Percentiles rank a stretch among this genome's conserved stretches.
Evolutionary conservation across 35 echinoderm and acorn worm species (phyloP).

Genomic region (Strongylocentrotus purpuratus): DNA sequence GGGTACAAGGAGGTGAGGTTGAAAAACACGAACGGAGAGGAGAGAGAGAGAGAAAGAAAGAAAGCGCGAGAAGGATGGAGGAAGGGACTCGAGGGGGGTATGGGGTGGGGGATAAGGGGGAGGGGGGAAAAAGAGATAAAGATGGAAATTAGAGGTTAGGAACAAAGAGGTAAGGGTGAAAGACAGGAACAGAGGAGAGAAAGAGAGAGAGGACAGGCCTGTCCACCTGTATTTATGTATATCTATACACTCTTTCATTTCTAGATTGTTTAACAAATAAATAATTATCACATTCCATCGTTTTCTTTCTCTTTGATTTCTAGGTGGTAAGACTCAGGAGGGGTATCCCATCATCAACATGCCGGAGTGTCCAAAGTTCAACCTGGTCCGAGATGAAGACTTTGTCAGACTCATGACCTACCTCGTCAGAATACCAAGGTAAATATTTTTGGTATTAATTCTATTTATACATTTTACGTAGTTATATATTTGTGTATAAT

Average conservation of each 20-base stretch:
- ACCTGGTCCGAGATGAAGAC: constrained; percentile 71
- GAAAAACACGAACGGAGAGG: too few species aligned
- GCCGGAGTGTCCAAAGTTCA: constrained; percentile 76
- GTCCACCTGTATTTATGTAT: neutral
- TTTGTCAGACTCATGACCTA: constrained; percentile 91
- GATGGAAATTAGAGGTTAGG: too few species aligned
- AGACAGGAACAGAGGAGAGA: neutral
- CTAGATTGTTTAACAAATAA: neutral
- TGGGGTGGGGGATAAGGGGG: too few species aligned
- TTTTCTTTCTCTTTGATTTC: neutral
- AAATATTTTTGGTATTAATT: neutral
- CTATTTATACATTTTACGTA: too few species aligned
- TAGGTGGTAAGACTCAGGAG: constrained; percentile 80
- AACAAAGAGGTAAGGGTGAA: too few species aligned
- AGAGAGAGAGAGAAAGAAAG: too few species aligned
- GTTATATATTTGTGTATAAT: too few species aligned
- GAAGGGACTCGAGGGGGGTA: too few species aligned
- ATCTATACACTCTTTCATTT: neutral
- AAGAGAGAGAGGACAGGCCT: neutral
- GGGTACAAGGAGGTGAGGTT: too few species aligned
- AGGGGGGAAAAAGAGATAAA: too few species aligned
- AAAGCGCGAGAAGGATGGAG: too few species aligned
- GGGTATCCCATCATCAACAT: constrained; percentile 86
- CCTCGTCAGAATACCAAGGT: constrained; percentile 88
- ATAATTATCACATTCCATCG: neutral